A percentile compares a stretch with the other conserved stretches of the same genome.
Conservation (phyloP, 37 sponge, comb jelly and placozoan species). For the Bolinopsis microptera region DNA sequence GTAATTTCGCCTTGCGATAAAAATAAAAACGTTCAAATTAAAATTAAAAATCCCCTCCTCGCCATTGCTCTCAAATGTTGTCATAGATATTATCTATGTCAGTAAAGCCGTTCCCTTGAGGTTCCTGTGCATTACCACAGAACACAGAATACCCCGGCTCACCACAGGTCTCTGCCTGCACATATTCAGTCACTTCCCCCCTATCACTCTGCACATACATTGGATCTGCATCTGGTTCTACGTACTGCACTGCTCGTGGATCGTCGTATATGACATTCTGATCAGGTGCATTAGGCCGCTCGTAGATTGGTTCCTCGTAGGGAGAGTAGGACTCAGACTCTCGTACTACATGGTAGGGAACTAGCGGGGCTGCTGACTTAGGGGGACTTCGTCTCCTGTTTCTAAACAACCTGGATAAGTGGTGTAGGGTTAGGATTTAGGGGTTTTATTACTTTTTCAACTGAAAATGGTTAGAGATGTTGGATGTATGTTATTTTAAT, state of each 20-base stretch:
- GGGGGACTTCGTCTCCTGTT: not conserved
- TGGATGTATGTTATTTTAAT: too few species aligned
- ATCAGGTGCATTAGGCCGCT: not conserved
- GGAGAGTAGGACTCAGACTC: not conserved
- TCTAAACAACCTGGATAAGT: not conserved
- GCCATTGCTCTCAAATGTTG: not conserved
- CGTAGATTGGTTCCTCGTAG: not conserved
- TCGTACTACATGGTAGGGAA: not conserved
- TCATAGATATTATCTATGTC: not conserved
- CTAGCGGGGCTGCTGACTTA: not conserved
- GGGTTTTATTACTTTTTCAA: too few species aligned
- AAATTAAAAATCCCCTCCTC: too few species aligned
- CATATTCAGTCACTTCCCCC: not conserved
- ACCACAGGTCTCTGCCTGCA: not conserved
- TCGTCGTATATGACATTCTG: not conserved
- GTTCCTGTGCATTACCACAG: not conserved
- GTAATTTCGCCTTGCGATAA: too few species aligned
- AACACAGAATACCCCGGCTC: conserved; percentile 31
- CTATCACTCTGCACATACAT: not conserved
- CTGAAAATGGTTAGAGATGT: too few species aligned
- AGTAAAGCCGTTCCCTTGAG: not conserved
- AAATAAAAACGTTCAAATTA: too few species aligned
- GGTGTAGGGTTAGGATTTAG: too few species aligned
- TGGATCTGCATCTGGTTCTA: not conserved
- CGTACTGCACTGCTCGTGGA: not conserved